Evolutionary conservation across 64 coral and sea anemone genomes (phyloP), one percentile per base, ranked within the genome.

Genomic region (Dendrophyllia cribrosa): DNA sequence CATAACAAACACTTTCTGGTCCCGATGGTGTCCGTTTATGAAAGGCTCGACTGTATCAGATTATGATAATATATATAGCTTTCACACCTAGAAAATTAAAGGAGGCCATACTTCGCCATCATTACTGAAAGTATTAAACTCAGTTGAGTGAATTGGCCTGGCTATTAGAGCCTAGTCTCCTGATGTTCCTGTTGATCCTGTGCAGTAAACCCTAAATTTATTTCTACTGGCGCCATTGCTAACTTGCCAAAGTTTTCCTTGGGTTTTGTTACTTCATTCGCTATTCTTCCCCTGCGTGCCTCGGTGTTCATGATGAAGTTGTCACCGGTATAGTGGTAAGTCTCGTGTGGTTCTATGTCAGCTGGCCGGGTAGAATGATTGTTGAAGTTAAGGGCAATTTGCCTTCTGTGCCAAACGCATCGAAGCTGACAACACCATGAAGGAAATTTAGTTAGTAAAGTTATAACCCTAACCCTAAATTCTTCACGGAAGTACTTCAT

Each of bases 401-500:
- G 34, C 34, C 34, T 34, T 34, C 34, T 34, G 34, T 34, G 34
- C 71, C 34, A 13, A 47, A 44, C 11, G 14, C 44, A 74, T 4
- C 34, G 10, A 49, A 44, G 24, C 43, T 44, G 26, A 74, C 43
- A 7, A 19, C 71, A 74, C 6, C 74, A 53, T 6, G 49, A 76
- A 21, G 4, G 5, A 51, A 14, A 53, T 21, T 20, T 21, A 3
- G 47, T 3, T 11, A 76, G 49, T 15, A 7, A 9, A n/a, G 19
- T 15, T 34, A 34, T 34, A 34, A 34, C 34, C 34, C 34, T 34
- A 34, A 34, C 34, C 19, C 2, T 76, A 14, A 52, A 76, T 76
- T 55, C 82, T 22, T 76, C 58, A 21, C 83, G 91, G 51, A 92
- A 92, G 21, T 51, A 66, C 23, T 52, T 46, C n/a, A 76, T 92